These are phyloP conservation scores for Tor tambroides DNA, from an alignment of 2,113 vertebrate genomes.

Conservation along the genomic window DNA sequence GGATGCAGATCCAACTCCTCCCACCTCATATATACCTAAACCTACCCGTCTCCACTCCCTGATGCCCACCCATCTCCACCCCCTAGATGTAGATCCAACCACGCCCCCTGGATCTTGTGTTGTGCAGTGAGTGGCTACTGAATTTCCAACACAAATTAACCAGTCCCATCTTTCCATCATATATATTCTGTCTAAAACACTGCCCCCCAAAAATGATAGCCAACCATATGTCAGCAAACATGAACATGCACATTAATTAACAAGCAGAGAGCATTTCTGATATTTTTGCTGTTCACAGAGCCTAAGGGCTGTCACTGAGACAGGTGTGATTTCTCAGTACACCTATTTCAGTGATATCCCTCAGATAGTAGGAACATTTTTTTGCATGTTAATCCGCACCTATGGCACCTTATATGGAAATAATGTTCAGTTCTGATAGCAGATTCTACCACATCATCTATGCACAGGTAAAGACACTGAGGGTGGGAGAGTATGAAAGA, in stretches of 20 bases:
- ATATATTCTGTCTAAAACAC: neutral
- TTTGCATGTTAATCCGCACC: no score
- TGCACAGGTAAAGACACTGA: neutral
- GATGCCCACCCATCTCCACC: no score
- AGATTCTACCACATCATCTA: neutral
- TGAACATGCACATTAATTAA: neutral
- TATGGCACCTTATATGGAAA: neutral
- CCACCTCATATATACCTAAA: no score
- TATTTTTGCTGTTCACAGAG: no score
- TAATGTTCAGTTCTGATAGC: neutral
- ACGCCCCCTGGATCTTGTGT: no score
- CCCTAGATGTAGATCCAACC: no score
- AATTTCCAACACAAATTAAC: neutral
- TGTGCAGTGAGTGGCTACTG: no score
- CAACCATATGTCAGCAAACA: neutral
- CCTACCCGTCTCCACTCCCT: no score
- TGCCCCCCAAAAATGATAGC: no score
- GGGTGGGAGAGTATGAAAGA: neutral
- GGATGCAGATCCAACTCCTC: no score
- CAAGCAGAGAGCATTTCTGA: neutral
- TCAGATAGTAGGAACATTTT: neutral
- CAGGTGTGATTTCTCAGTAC: conserved; percentile 6
- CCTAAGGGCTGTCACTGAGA: neutral
- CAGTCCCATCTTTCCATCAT: neutral
- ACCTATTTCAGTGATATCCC: neutral